phyloP scores from a whole-genome alignment of 2,888 invertebrate genomes.

The Agrochola lota region DNA sequence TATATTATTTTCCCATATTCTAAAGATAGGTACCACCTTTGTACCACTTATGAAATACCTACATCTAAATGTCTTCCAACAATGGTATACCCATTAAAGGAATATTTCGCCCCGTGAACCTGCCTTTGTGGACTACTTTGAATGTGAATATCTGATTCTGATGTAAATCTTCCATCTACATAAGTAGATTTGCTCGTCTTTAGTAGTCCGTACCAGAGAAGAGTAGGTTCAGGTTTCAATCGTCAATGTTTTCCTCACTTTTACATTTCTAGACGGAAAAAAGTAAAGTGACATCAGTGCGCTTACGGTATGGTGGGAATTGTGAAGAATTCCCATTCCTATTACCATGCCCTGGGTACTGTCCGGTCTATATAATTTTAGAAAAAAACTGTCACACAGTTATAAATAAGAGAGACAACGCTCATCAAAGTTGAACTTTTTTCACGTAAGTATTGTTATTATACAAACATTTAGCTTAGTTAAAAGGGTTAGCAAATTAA shows the following conservation, averaged over 20 bases:
- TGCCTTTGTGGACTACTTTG: slow-evolving; percentile 23
- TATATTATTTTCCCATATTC: not conserved
- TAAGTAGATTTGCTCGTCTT: slow-evolving; percentile 21
- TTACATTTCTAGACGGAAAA: not conserved
- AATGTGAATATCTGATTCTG: slow-evolving; percentile 47
- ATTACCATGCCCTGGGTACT: no score
- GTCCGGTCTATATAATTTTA: not conserved
- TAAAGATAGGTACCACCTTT: not conserved
- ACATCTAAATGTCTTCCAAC: slow-evolving; percentile 12
- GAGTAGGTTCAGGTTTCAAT: slow-evolving; percentile 12
- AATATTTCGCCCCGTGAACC: slow-evolving; percentile 22
- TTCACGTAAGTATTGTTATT: not conserved
- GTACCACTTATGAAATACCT: not conserved
- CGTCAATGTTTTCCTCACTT: not conserved
- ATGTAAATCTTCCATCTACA: slow-evolving; percentile 49
- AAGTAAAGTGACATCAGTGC: not conserved
- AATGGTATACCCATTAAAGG: slow-evolving; percentile 28
- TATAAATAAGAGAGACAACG: not conserved
- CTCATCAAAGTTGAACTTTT: not conserved
- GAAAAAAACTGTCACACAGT: not conserved
- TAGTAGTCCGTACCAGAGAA: not conserved
- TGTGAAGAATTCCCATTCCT: not conserved
- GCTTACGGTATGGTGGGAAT: not conserved
- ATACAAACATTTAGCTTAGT: not conserved
- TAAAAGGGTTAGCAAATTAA: not conserved